phyloP scores from a whole-genome alignment of 2,797 vertebrate genomes.

The Hippocampus kuda region DNA sequence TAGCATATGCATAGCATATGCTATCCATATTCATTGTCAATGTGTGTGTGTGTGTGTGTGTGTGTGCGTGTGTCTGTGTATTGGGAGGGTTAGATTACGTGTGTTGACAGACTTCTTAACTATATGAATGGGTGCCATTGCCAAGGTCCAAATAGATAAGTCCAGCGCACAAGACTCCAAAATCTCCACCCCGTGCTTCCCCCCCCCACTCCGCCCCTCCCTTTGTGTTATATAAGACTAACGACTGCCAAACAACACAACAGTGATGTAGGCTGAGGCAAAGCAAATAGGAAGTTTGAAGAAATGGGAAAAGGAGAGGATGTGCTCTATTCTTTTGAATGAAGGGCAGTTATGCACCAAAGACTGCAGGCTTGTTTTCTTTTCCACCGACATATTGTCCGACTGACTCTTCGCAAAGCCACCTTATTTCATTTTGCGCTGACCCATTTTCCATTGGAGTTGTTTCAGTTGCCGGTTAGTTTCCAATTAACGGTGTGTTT shows the following conservation, averaged over 20 bases:
- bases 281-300: background rate
- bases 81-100: slow-evolving; percentile 17
- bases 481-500: background rate
- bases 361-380: background rate
- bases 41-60: slow-evolving; percentile 21
- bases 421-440: background rate
- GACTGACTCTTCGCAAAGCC: background rate
- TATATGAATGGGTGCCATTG: slow-evolving; percentile 52
- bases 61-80: slow-evolving; percentile 24
- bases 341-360: slow-evolving; percentile 12
- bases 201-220: slow-evolving; percentile 5
- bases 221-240: slow-evolving; percentile 41
- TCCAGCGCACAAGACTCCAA: slow-evolving; percentile 17
- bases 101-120: slow-evolving; percentile 51
- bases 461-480: background rate
- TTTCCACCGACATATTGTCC: background rate
- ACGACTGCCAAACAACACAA: slow-evolving; percentile 24
- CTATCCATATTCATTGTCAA: too few species aligned
- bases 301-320: slow-evolving; percentile 2
- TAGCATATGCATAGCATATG: too few species aligned
- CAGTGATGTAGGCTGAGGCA: background rate
- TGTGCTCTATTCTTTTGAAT: slow-evolving; percentile 14
- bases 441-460: background rate
- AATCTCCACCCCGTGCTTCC: background rate
- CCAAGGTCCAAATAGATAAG: slow-evolving; percentile 57